A percentile compares a stretch with the other conserved stretches of the same genome.
These are phyloP conservation scores for Mirounga angustirostris DNA, from an alignment of 2,113 vertebrate genomes.

Conservation along the genomic window DNA sequence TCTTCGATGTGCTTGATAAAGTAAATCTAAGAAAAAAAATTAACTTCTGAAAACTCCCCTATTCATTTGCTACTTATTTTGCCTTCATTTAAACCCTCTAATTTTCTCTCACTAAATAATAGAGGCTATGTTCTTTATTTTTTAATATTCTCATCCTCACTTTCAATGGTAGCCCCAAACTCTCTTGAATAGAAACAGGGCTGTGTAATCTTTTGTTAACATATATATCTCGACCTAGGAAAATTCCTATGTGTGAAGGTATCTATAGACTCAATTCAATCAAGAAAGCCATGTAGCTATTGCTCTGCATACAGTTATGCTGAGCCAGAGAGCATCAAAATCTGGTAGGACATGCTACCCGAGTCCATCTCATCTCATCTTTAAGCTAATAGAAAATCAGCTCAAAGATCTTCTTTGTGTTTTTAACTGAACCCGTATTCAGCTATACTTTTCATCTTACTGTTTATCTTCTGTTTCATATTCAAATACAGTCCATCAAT, in stretches of 20 bases:
- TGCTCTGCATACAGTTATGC: background rate
- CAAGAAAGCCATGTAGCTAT: background rate
- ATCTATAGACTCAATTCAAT: background rate
- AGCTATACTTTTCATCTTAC: background rate
- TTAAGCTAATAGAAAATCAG: background rate
- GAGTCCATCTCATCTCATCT: background rate
- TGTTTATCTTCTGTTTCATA: background rate
- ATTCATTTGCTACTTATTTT: background rate
- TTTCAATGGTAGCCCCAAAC: background rate
- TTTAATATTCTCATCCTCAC: background rate
- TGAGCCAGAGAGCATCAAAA: background rate
- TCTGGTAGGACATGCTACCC: background rate
- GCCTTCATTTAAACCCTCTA: background rate
- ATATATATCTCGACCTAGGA: background rate
- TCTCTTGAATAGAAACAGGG: background rate
- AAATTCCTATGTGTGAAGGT: background rate
- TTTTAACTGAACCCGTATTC: background rate
- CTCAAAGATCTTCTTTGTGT: background rate
- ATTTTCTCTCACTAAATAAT: background rate
- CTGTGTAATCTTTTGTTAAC: background rate
- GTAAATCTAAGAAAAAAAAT: background rate
- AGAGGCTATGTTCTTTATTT: background rate
- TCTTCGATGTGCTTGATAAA: background rate
- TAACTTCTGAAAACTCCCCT: background rate
- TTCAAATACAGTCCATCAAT: background rate